Conservation (phyloP, 2,797 vertebrate species). For the Tarsius wallacei region DNA sequence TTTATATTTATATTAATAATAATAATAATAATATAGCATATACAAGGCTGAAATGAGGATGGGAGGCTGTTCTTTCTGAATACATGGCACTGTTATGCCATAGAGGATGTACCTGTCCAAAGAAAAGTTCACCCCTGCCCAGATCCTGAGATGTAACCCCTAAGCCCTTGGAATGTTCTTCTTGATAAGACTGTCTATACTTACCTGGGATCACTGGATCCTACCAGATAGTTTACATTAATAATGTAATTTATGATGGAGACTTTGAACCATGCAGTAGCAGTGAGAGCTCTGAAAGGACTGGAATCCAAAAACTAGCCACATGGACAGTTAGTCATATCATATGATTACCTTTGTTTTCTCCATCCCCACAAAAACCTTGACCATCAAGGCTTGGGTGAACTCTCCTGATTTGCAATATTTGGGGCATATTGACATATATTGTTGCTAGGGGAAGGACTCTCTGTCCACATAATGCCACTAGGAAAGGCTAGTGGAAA, state of each 20-base stretch:
- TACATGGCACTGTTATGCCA: not conserved
- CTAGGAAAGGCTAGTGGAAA: not conserved
- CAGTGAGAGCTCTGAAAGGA: not conserved
- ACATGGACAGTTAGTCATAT: not conserved
- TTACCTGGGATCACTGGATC: too few species aligned
- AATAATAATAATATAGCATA: not conserved
- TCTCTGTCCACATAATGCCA: not conserved
- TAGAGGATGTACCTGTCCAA: not conserved
- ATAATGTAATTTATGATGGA: not conserved
- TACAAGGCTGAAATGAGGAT: not conserved
- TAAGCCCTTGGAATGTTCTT: not conserved
- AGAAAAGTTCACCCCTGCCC: not conserved
- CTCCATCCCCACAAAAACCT: not conserved
- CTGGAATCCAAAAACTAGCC: not conserved
- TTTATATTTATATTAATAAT: not conserved
- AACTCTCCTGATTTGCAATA: not conserved
- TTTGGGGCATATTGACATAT: not conserved
- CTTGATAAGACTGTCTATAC: not conserved
- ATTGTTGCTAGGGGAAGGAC: not conserved
- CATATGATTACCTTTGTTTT: fast-evolving
- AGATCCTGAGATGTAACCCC: not conserved
- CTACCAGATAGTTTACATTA: not conserved
- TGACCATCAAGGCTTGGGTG: not conserved
- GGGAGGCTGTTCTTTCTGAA: not conserved
- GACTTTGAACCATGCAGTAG: not conserved